Percentiles rank a stretch among this genome's conserved stretches.
Evolutionary conservation across 2,113 vertebrate genomes (phyloP).

Genomic region (Callipepla squamata): DNA sequence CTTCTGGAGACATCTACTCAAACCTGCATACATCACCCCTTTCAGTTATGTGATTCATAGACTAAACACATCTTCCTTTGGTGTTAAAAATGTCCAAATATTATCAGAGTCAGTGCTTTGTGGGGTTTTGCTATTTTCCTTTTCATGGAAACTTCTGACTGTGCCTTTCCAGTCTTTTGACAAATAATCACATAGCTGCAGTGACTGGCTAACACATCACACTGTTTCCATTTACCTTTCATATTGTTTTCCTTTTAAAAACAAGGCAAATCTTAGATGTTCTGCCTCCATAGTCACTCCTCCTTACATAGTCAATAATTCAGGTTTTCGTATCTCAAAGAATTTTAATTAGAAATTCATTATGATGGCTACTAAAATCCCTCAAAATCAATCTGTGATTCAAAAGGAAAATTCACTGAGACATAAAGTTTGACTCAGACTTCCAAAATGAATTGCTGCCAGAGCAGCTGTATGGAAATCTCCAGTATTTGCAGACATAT

Average conservation of each 20-base stretch:
- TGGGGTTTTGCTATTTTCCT: constrained; percentile 23
- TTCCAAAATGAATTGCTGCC: neutral
- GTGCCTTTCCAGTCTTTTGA: constrained; percentile 13
- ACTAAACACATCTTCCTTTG: constrained; percentile 61
- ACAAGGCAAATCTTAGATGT: neutral
- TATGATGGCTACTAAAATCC: neutral
- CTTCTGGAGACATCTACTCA: constrained; percentile 7
- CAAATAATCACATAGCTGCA: neutral
- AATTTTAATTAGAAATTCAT: neutral
- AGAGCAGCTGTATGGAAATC: neutral
- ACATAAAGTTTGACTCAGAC: neutral
- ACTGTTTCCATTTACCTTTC: neutral
- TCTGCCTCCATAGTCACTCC: neutral
- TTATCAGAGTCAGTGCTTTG: neutral
- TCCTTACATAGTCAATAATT: neutral
- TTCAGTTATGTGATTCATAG: constrained; percentile 18
- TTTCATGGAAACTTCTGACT: neutral
- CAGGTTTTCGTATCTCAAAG: neutral
- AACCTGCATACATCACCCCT: neutral
- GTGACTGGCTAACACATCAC: neutral
- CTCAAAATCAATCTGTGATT: neutral
- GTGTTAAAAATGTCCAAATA: constrained; percentile 58
- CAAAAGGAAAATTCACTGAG: neutral
- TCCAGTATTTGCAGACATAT: neutral
- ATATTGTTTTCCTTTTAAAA: neutral